Evolutionary conservation across 2,888 invertebrate species (phyloP).

Genomic region (Drosophila mayaguana): DNA sequence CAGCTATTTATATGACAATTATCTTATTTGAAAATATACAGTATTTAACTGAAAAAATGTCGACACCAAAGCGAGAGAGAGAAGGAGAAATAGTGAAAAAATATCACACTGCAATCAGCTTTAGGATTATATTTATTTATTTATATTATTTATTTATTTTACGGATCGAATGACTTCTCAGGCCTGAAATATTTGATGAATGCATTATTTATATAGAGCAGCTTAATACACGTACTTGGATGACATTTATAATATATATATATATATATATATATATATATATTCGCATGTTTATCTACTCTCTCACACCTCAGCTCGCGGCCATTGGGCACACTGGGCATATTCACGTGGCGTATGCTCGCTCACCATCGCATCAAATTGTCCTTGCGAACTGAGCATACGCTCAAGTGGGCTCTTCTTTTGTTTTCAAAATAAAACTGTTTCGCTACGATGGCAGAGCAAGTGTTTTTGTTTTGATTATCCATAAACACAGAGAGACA

Average conservation of each 20-base stretch:
- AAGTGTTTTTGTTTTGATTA: conserved; percentile 76
- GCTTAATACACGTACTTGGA: neutral
- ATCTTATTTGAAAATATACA: too few relatives aligned
- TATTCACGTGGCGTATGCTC: neutral
- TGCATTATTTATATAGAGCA: conserved; percentile 4
- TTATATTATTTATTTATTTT: conserved; percentile 19
- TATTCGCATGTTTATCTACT: neutral
- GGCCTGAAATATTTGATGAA: conserved; percentile 7
- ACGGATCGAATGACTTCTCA: neutral
- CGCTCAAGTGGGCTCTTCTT: conserved; percentile 76
- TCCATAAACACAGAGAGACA: conserved; percentile 18
- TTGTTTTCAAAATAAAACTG: conserved; percentile 75
- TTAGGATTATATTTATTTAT: conserved; percentile 13
- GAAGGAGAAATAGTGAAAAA: neutral
- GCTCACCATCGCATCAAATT: conserved; percentile 55
- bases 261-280: too few relatives aligned
- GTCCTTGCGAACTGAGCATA: conserved; percentile 63
- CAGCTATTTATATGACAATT: too few relatives aligned
- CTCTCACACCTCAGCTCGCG: conserved; percentile 5
- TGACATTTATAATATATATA: neutral
- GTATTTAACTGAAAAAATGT: neutral
- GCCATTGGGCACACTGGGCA: neutral
- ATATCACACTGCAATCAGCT: neutral
- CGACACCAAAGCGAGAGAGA: neutral
- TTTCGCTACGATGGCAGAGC: conserved; percentile 64